Evolutionary conservation across 2,113 vertebrate genomes (phyloP), one percentile per base, ranked within the genome.

Genomic region (Corythornis vintsioides): DNA sequence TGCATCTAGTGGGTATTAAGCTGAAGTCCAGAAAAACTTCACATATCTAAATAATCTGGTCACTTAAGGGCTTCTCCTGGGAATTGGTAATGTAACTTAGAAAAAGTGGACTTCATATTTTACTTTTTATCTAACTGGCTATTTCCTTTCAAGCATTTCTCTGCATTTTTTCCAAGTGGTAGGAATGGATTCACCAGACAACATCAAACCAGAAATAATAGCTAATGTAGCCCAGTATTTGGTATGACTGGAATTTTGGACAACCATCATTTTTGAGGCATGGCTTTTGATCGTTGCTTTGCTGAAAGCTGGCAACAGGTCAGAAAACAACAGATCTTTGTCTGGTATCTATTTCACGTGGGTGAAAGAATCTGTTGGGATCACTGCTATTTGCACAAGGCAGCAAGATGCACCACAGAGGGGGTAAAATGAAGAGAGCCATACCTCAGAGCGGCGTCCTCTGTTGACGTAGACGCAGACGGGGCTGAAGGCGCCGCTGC

Each of bases 401-500:
- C 2, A 28, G 38, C 2, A 76, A 50, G 70, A 29, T 4, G 17
- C 11, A 19, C 2, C 20, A 50, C 5, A 8, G 15, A 52, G 28
- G 2, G 15, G 57, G 17, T 26, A 10, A 42, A n/a, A 35, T 6
- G 45, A 4, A 2, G 15, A 14, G 50, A 43, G 33, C 50, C 96
- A 92, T 93, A 99, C 99, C 98, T 99, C 99, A 6, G 99, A 98
- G 77, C 98, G 97, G 71, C 99, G 98, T n/a, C 99, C 99, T 92
- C 99, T 96, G 97, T 99, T 99, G 96, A 99, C 80, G 15, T 99
- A 99, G 2, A 98, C 98, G 15, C 99, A 99, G 45, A 99, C 98
- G 0, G 99, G 99, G 77, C 99, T 99, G 97, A 98, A 99, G 3
- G 99, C 99, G 2, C 99, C 99, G 25, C 99, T 99, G 87, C 99